phyloP scores from a whole-genome alignment of 2,888 invertebrate genomes.

The Noctua fimbriata region DNA sequence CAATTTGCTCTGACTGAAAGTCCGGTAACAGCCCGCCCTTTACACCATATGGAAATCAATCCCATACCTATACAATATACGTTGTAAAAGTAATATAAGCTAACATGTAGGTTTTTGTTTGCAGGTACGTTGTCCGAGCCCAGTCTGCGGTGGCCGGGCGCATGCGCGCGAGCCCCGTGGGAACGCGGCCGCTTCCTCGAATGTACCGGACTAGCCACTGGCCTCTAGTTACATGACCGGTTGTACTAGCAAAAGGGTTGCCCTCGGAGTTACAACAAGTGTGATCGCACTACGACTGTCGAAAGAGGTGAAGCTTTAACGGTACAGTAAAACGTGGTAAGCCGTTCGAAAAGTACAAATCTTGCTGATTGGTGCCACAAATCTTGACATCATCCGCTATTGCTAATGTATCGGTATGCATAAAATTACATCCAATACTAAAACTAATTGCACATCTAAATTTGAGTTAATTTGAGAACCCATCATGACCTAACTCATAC shows the following conservation, averaged over 20 bases:
- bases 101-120: conserved; percentile 65
- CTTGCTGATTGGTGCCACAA: not conserved
- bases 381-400: not conserved
- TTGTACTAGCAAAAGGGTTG: conserved; percentile 53
- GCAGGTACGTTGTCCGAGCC: conserved; percentile 66
- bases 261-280: conserved; percentile 49
- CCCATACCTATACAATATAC: conserved; percentile 21
- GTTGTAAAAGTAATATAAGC: conserved; percentile 46
- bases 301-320: conserved; percentile 10
- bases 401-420: not conserved
- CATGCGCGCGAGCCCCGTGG: conserved; percentile 73
- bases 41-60: conserved; percentile 41
- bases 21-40: conserved; percentile 7
- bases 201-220: conserved; percentile 63
- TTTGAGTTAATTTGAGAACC: not conserved
- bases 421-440: not conserved
- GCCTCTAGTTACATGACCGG: conserved; percentile 65
- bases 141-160: conserved; percentile 60
- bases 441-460: not conserved
- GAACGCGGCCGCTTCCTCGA: conserved; percentile 73
- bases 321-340: not conserved
- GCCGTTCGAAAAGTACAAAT: not conserved
- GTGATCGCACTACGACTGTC: conserved; percentile 28
- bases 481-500: not conserved
- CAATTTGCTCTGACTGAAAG: not conserved